These are phyloP conservation scores for Valencia hispanica DNA, from an alignment of 2,797 vertebrate species.

Conservation along the genomic window DNA sequence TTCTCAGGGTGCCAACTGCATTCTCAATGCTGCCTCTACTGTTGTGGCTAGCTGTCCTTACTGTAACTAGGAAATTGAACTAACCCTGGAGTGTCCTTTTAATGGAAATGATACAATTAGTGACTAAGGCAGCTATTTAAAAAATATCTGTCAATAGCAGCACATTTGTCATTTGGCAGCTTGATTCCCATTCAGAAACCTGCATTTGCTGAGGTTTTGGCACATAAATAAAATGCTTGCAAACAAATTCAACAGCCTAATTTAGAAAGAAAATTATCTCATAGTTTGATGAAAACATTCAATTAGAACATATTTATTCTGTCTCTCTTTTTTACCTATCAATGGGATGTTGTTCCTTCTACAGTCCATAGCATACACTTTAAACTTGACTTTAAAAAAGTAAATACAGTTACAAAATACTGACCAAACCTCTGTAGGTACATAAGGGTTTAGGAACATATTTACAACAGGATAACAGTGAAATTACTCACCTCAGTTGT, in stretches of 20 bases:
- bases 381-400: background rate
- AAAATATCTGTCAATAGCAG: background rate
- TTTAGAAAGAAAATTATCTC: background rate
- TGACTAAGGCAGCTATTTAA: slow-evolving; percentile 21
- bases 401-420: slow-evolving; percentile 4
- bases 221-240: slow-evolving; percentile 14
- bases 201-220: slow-evolving; percentile 1
- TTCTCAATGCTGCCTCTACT: slow-evolving; percentile 21
- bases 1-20: slow-evolving; percentile 16
- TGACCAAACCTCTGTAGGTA: background rate
- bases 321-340: background rate
- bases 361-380: background rate
- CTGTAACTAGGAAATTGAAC: slow-evolving; percentile 23
- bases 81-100: slow-evolving; percentile 12
- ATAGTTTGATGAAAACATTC: background rate
- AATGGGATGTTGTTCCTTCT: background rate
- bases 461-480: slow-evolving; percentile 10
- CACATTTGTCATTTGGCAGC: slow-evolving; percentile 11
- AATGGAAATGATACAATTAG: slow-evolving; percentile 10
- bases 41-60: slow-evolving; percentile 9
- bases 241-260: slow-evolving; percentile 11
- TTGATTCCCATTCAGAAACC: slow-evolving; percentile 22
- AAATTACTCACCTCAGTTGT: slow-evolving; percentile 78
- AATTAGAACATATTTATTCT: too few species aligned
- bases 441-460: slow-evolving; percentile 13